These are phyloP conservation scores for Origma solitaria DNA, from an alignment of 2,113 vertebrate genomes.

Conservation along the genomic window DNA sequence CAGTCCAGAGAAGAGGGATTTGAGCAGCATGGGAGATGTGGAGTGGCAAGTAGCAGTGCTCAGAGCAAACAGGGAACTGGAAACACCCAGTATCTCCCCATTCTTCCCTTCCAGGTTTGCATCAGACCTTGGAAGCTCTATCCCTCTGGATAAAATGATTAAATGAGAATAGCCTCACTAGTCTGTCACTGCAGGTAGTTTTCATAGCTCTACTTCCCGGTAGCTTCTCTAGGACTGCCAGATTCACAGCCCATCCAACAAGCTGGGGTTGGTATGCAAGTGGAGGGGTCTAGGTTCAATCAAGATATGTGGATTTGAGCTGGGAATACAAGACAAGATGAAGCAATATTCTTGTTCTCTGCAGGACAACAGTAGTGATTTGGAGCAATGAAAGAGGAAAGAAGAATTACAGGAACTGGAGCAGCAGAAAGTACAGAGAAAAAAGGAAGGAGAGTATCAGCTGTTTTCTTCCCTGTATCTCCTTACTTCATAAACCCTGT, in stretches of 20 bases:
- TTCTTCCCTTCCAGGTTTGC: background rate
- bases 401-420: background rate
- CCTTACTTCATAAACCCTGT: background rate
- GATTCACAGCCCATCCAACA: background rate
- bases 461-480: background rate
- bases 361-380: background rate
- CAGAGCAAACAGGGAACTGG: background rate
- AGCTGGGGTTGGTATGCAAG: background rate
- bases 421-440: background rate
- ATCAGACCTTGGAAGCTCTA: background rate
- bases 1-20: background rate
- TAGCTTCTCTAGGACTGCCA: background rate
- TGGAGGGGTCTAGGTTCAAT: background rate
- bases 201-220: background rate
- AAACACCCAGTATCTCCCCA: background rate
- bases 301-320: background rate
- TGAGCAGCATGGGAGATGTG: fast-evolving
- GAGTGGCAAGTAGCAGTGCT: background rate
- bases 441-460: background rate
- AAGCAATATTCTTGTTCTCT: background rate
- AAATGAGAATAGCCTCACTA: background rate
- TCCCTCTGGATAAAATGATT: background rate
- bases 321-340: background rate
- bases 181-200: background rate
- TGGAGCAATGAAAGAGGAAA: background rate